Base-by-base conservation (phyloP, 2,113 vertebrate species). In the Platysternon megacephalum region DNA sequence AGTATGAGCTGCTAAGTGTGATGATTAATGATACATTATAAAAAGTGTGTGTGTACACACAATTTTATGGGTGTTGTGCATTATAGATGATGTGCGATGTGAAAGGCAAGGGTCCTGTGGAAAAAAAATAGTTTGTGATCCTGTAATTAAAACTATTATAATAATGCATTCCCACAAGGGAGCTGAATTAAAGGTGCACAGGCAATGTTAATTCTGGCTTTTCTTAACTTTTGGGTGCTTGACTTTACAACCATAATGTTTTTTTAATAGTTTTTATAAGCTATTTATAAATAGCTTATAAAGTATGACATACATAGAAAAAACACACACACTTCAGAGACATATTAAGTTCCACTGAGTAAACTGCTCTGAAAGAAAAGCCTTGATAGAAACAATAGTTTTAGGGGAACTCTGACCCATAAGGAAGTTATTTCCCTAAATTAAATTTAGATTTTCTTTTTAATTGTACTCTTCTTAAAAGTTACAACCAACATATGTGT, bases 21-120 rank as follows among this genome's bases (percentile, higher is more conserved):
- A 89, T 78, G 74, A 92, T n/a, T 81, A 91, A 85, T 78, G 86
- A 85, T 68, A 55, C 0, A 42, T 61, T 79, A 91, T 26, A 91
- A 46, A 79, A 88, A 80, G 13, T 42, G 32, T 91, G 87, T 6
- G 24, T 56, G 79, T 88, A 91, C 12, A 44, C 39, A 97, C 93
- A 94, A 80, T 87, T 89, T 94, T 79, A 97, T 95, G 82, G 89
- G 91, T 93, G 39, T 79, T 93, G 92, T 93, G 93, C 93, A 87
- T 85, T 44, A 93, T 89, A 78, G 74, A 46, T 22, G 16, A 93
- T 87, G 93, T 48, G 12, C 87, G 13, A 28, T 84, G 84, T 26
- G 89, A 79, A 96, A 53, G 82, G 56, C 84, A 92, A 89, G 85
- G 91, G 65, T 35, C 52, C 26, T 92, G 85, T 55, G 82, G 87